Base-by-base conservation (phyloP, 2,113 vertebrate genomes). In the Ammodytes marinus region DNA sequence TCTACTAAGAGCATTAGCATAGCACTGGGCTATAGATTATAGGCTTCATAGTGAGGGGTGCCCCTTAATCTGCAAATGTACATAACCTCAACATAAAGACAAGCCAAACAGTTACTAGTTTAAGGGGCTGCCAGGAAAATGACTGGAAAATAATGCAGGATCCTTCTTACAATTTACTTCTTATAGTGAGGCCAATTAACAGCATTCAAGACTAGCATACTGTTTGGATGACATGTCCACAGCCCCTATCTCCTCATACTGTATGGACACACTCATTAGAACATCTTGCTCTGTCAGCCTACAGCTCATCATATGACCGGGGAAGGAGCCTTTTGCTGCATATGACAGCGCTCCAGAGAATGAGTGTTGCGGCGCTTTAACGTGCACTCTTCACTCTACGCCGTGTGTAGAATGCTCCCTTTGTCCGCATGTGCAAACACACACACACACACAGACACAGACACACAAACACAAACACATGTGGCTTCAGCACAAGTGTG, bases 281-380 rank as follows among this genome's bases (percentile, higher is more conserved):
- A 50, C 60, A 80, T 79, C 52, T 13, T 43, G 5, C 27, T 72
- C 13, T 46, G 58, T 74, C 46, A 55, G 70, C 49, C 61, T 71
- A 59, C 60, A 80, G 87, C 72, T 90, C 61, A 88, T 94, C 93
- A 94, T 89, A 91, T 94, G 94, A 95, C 88, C 78, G 54, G 46
- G 43, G 78, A 78, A 53, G 70, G 67, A 76, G 77, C 50, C 64
- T 57, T 64, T 57, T 79, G 89, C 90, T 79, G 89, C 90, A 89
- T 91, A 91, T 93, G 91, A 95, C 84, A 91, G 19, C 37, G 80
- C 85, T 88, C 70, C 85, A 86, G 91, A 92, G 91, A 91, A 94
- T 85, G 82, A 88, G 74, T 74, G 83, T 91, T 80, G 74, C 73
- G 69, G 68, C 42, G 4, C 50, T 80, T 81, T 60, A 69, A 69